Percentiles rank a stretch among this genome's conserved stretches.
Conservation (phyloP, 2,888 invertebrate genomes). For the Dolichopus griseipennis region DNA sequence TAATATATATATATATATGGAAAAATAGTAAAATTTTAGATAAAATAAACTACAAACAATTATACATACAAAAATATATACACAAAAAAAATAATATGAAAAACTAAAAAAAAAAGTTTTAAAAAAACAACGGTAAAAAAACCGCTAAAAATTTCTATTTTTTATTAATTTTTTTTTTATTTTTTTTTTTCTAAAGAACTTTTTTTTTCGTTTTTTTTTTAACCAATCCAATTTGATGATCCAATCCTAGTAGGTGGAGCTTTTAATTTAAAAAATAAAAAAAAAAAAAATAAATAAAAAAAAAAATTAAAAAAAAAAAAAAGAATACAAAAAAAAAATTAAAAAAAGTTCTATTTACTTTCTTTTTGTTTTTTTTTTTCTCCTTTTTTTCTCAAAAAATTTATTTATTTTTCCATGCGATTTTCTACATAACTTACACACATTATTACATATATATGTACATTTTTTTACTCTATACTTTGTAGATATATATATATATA, state of each 20-base stretch:
- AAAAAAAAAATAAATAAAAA: background rate
- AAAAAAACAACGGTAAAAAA: background rate
- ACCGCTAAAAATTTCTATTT: constrained; percentile 4
- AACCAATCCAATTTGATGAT: constrained; percentile 10
- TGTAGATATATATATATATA: too few relatives aligned
- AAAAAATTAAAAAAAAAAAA: background rate
- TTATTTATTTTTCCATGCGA: background rate
- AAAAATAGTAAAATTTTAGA: too few relatives aligned
- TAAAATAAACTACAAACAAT: background rate
- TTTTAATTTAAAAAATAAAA: background rate
- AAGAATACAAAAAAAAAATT: background rate
- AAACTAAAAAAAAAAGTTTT: background rate
- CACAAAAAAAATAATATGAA: background rate
- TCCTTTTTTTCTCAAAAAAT: background rate
- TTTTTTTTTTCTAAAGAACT: background rate
- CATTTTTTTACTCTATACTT: background rate
- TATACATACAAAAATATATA: background rate
- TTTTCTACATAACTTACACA: background rate
- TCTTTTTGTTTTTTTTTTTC: background rate
- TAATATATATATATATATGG: too few relatives aligned
- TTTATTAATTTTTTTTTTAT: background rate
- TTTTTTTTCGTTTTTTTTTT: background rate
- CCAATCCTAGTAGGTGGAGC: constrained; percentile 10
- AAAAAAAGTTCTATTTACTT: too few relatives aligned
- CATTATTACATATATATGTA: background rate